Percentiles rank a stretch among this genome's conserved stretches.
These are phyloP conservation scores for Epinotia bilunana DNA, from an alignment of 2,888 invertebrate species.

Conservation along the genomic window DNA sequence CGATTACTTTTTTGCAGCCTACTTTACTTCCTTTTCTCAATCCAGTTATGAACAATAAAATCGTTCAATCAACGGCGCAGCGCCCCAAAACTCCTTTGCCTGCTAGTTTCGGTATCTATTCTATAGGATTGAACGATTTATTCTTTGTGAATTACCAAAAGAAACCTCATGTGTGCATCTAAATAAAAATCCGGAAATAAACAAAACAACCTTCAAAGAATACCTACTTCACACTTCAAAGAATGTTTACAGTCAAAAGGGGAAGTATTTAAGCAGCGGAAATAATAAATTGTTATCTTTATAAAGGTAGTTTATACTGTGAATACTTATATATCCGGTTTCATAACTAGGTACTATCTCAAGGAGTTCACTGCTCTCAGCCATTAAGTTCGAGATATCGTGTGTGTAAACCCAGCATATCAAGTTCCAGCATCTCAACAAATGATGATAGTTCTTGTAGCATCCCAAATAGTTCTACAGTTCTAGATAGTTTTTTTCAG, in stretches of 20 bases:
- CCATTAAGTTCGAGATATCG: constrained; percentile 2
- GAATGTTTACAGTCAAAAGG: constrained; percentile 34
- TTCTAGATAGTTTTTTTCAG: no score
- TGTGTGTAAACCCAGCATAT: no score
- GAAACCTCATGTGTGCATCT: background rate
- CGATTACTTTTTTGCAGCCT: background rate
- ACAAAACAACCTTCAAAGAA: constrained; percentile 17
- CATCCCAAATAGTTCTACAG: no score
- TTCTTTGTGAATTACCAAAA: background rate
- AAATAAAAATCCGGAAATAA: constrained; percentile 14
- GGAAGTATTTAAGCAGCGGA: constrained; percentile 10
- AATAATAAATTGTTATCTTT: constrained; percentile 10
- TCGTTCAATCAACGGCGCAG: background rate
- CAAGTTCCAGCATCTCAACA: no score
- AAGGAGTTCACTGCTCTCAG: constrained; percentile 15
- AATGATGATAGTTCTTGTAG: no score
- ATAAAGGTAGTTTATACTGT: background rate
- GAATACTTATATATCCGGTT: constrained; percentile 1
- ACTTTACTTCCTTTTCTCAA: background rate
- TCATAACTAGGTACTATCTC: constrained; percentile 1
- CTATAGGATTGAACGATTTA: no score
- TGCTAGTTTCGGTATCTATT: no score
- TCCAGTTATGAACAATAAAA: background rate
- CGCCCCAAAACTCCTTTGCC: no score
- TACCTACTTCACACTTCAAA: constrained; percentile 16